Percentiles rank a stretch among this genome's conserved stretches.
Evolutionary conservation across 2,888 invertebrate species (phyloP).

Genomic region (Neoscelio sp.): DNA sequence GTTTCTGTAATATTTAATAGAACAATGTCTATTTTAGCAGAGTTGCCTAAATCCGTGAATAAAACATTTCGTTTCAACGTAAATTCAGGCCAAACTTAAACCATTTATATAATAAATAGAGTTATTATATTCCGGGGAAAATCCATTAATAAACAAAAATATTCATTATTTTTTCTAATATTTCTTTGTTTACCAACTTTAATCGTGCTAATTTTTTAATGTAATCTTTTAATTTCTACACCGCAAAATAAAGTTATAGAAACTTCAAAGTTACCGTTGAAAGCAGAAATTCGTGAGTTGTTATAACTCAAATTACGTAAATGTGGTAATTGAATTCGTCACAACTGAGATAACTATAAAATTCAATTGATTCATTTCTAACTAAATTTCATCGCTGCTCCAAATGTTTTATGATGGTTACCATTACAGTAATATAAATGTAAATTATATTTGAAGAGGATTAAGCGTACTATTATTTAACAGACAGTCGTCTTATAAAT

Average conservation of each 20-base stretch:
- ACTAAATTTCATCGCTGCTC: constrained; percentile 30
- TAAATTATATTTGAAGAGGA: constrained; percentile 3
- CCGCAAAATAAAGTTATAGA: constrained; percentile 12
- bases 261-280: constrained; percentile 6
- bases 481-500: too few species aligned
- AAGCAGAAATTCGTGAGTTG: constrained; percentile 24
- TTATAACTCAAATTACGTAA: constrained; percentile 37
- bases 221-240: background rate
- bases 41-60: too few species aligned
- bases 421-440: constrained; percentile 1
- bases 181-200: too few species aligned
- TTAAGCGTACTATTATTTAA: too few species aligned
- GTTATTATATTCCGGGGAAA: too few species aligned
- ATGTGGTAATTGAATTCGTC: constrained; percentile 38
- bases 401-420: constrained; percentile 36
- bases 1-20: too few species aligned
- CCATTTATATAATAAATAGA: too few species aligned
- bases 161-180: constrained; percentile 13
- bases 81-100: too few species aligned
- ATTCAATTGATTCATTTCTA: constrained; percentile 43
- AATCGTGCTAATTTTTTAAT: too few species aligned
- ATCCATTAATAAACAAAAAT: too few species aligned
- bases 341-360: constrained; percentile 44
- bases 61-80: too few species aligned
- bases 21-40: too few species aligned